Conservation (phyloP, 2,113 vertebrate genomes). For the Notothenia rossii region DNA sequence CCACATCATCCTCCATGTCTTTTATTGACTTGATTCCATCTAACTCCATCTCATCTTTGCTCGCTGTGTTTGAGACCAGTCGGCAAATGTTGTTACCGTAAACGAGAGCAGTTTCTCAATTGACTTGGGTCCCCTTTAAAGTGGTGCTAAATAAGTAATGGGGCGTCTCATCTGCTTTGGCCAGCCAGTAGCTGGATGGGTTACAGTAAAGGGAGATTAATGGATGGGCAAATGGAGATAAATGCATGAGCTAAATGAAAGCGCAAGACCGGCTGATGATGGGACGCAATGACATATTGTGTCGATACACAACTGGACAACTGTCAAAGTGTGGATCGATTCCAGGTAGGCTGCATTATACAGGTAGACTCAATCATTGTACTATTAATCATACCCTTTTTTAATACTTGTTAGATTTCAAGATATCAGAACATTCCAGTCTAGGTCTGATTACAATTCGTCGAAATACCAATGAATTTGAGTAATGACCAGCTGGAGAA, state of each 20-base stretch:
- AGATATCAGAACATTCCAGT: background rate
- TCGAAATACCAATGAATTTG: slow-evolving; percentile 25
- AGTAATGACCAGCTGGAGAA: slow-evolving; percentile 26
- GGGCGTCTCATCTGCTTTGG: slow-evolving; percentile 73
- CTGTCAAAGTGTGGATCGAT: slow-evolving; percentile 33
- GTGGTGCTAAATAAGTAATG: slow-evolving; percentile 82
- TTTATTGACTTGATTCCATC: slow-evolving; percentile 75
- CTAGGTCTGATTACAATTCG: slow-evolving; percentile 1
- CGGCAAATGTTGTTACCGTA: slow-evolving; percentile 73
- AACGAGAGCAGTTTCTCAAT: slow-evolving; percentile 69
- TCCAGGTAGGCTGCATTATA: background rate
- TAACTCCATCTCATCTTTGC: slow-evolving; percentile 54
- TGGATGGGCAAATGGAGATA: slow-evolving; percentile 69
- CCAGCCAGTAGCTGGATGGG: slow-evolving; percentile 59
- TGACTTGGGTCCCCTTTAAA: slow-evolving; percentile 74
- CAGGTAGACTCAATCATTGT: slow-evolving; percentile 5
- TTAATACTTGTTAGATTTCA: slow-evolving; percentile 12
- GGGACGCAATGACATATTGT: slow-evolving; percentile 41
- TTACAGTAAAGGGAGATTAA: slow-evolving; percentile 77
- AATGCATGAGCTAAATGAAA: slow-evolving; percentile 55
- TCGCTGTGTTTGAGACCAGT: slow-evolving; percentile 42
- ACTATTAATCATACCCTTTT: slow-evolving; percentile 5
- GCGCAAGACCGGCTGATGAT: slow-evolving; percentile 11
- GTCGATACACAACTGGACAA: slow-evolving; percentile 12
- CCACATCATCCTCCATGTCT: slow-evolving; percentile 54